phyloP scores from a whole-genome alignment of 1,140 invertebrate species.

The Cotesia vestalis region DNA sequence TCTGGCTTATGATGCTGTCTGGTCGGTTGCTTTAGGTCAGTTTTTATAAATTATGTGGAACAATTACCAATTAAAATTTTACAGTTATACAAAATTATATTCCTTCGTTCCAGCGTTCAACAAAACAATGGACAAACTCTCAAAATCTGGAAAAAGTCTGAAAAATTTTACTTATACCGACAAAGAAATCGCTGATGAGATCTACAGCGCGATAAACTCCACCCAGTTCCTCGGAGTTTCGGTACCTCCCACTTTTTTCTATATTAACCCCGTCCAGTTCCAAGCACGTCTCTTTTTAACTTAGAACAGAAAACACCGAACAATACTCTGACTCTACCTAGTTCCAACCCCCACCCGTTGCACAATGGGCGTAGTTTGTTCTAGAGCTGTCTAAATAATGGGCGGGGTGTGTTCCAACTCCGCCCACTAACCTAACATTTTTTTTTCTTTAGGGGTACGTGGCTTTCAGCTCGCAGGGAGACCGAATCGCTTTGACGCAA shows the following conservation, averaged over 20 bases:
- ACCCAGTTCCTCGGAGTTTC: slow-evolving; percentile 98
- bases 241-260: slow-evolving; percentile 64
- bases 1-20: slow-evolving; percentile 98
- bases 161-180: slow-evolving; percentile 98
- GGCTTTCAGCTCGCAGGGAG: slow-evolving; percentile 96
- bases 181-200: slow-evolving; percentile 92
- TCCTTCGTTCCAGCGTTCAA: slow-evolving; percentile 81
- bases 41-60: slow-evolving; percentile 22
- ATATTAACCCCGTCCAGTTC: slow-evolving; percentile 96
- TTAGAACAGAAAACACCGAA: no score
- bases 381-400: no score
- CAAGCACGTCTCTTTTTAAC: slow-evolving; percentile 60
- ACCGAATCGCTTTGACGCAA: slow-evolving; percentile 97
- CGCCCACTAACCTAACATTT: slow-evolving; percentile 5
- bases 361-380: not conserved
- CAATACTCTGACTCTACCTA: not conserved
- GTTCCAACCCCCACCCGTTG: no score
- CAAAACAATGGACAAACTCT: slow-evolving; percentile 89
- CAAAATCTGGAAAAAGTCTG: slow-evolving; percentile 80
- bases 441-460: slow-evolving; percentile 79
- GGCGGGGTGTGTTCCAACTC: not conserved
- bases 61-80: no score
- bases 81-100: not conserved
- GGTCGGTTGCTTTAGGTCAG: slow-evolving; percentile 91
- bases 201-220: slow-evolving; percentile 96